Evolutionary conservation across 2,113 vertebrate genomes (phyloP).

Genomic region (Sphyrna mokarran): DNA sequence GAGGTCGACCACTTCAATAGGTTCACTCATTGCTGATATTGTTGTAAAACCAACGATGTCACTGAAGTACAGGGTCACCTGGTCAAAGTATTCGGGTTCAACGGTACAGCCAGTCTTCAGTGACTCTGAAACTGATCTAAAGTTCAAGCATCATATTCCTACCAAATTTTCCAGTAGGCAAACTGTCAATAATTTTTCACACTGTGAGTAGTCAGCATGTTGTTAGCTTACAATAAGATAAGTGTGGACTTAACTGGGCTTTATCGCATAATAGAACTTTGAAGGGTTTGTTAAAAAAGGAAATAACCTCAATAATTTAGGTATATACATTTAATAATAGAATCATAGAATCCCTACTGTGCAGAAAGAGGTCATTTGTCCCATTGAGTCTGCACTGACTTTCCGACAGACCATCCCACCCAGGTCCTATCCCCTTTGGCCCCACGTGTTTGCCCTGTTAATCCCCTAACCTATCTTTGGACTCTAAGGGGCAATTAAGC

Average conservation of each 20-base stretch:
- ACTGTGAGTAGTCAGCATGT: background rate
- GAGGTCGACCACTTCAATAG: constrained; percentile 71
- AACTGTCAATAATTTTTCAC: background rate
- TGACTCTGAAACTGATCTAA: constrained; percentile 64
- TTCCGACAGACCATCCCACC: too few relatives aligned
- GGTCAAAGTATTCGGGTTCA: constrained; percentile 62
- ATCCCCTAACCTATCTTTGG: too few relatives aligned
- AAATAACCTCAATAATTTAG: background rate
- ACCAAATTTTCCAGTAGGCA: background rate
- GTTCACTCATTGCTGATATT: constrained; percentile 69
- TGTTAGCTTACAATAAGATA: background rate
- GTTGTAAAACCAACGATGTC: constrained; percentile 71
- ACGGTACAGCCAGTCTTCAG: constrained; percentile 59
- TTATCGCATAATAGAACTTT: background rate
- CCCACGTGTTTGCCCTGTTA: too few relatives aligned
- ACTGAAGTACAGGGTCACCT: constrained; percentile 67
- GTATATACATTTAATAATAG: too few relatives aligned
- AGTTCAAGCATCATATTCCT: background rate
- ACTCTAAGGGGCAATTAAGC: too few relatives aligned
- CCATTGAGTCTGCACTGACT: too few relatives aligned
- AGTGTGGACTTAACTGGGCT: constrained; percentile 6
- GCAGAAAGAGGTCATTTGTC: too few relatives aligned
- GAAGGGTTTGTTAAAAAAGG: background rate
- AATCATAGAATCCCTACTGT: too few relatives aligned
- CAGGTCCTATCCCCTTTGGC: too few relatives aligned